Evolutionary conservation across 2,113 vertebrate genomes (phyloP).

Genomic region (Cephalopholis sonnerati): DNA sequence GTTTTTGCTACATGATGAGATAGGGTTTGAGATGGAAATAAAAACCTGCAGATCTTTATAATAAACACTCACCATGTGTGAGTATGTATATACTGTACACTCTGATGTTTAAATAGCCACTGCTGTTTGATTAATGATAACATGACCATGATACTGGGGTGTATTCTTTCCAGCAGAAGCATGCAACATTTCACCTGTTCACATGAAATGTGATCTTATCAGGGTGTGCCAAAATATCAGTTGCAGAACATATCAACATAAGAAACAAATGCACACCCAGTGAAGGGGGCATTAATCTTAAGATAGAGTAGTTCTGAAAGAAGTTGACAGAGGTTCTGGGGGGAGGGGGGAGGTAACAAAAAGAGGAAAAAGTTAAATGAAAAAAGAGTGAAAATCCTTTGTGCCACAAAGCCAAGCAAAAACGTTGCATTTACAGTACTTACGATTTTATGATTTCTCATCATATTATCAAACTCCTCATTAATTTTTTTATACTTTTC

Average conservation of each 20-base stretch:
- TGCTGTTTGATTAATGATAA: constrained; percentile 53
- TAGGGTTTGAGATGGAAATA: constrained; percentile 20
- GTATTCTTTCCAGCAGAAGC: constrained; percentile 58
- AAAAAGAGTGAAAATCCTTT: constrained; percentile 76
- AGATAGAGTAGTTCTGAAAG: constrained; percentile 69
- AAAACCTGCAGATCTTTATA: neutral
- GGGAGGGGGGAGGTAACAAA: constrained; percentile 50
- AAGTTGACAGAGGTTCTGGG: constrained; percentile 73
- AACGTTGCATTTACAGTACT: constrained; percentile 85
- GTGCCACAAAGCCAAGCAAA: constrained; percentile 87
- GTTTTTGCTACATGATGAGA: neutral
- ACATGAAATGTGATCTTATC: constrained; percentile 85
- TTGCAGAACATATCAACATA: constrained; percentile 67
- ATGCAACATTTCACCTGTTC: constrained; percentile 67
- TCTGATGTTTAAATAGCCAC: constrained; percentile 40
- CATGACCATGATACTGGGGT: constrained; percentile 40
- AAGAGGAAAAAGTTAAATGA: constrained; percentile 73
- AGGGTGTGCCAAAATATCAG: constrained; percentile 74
- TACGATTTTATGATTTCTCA: constrained; percentile 99
- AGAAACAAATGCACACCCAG: constrained; percentile 73
- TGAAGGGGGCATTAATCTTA: constrained; percentile 59
- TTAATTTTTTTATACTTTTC: constrained; percentile 99
- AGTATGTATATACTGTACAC: constrained; percentile 32
- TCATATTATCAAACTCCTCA: constrained; percentile 99
- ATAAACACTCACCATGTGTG: constrained; percentile 9